Conservation (phyloP, 2,113 vertebrate genomes). For the Gavialis gangeticus region DNA sequence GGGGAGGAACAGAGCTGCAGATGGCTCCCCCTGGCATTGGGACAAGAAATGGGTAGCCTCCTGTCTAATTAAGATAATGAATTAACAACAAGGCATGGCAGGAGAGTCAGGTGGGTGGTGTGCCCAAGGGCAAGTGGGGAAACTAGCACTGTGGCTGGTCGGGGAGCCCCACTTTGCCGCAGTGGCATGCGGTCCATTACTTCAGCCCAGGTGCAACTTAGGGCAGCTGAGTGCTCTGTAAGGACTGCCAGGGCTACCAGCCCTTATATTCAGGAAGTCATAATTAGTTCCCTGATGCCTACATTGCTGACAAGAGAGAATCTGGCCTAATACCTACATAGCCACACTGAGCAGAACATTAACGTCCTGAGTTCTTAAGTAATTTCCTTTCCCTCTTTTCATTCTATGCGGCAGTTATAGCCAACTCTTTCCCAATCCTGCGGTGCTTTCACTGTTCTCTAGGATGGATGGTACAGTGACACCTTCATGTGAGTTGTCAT, state of each 20-base stretch:
- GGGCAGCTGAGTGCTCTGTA: background rate
- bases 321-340: background rate
- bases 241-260: background rate
- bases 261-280: background rate
- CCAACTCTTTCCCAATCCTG: background rate
- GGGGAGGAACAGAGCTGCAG: no score
- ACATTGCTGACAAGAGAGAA: background rate
- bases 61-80: no score
- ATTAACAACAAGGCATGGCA: no score
- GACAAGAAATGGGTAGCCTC: no score
- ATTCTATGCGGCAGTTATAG: background rate
- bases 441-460: background rate
- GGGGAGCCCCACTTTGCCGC: no score
- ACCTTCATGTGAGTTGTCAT: background rate
- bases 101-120: no score
- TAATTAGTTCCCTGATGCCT: background rate
- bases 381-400: background rate
- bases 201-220: background rate
- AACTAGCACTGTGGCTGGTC: no score
- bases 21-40: no score
- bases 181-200: background rate
- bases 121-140: no score
- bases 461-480: background rate
- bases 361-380: background rate
- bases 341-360: background rate